Conservation (phyloP, 2,113 vertebrate genomes). For the Vombatus ursinus region DNA sequence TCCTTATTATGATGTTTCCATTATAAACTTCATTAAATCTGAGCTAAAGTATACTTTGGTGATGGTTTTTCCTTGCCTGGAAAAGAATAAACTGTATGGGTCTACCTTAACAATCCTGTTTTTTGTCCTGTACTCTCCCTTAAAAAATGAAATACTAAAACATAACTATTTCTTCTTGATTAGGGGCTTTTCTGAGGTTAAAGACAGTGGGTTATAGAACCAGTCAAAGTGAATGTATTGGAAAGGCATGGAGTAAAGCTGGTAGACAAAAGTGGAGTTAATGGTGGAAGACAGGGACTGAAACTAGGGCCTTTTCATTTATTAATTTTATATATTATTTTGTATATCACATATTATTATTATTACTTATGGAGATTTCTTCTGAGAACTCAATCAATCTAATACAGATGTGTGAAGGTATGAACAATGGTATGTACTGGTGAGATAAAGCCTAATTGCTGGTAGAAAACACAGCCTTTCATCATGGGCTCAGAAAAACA, state of each 20-base stretch:
- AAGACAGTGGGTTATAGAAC: not conserved
- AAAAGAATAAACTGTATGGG: not conserved
- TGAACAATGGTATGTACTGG: not conserved
- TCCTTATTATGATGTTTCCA: not conserved
- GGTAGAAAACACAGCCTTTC: not conserved
- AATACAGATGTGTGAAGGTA: not conserved
- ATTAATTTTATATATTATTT: too few species aligned
- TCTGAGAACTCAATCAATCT: constrained; percentile 27
- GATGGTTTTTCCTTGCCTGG: not conserved
- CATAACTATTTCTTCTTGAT: not conserved
- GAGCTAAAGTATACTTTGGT: constrained; percentile 2
- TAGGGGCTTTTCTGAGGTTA: not conserved
- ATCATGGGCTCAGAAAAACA: constrained; percentile 15
- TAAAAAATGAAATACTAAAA: not conserved
- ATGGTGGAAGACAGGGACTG: not conserved
- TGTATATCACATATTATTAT: too few species aligned
- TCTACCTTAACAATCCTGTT: not conserved
- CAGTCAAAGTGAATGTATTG: not conserved
- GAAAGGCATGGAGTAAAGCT: not conserved
- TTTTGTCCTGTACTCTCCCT: not conserved
- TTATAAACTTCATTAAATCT: not conserved
- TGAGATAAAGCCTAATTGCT: too few species aligned
- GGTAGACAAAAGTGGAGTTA: not conserved
- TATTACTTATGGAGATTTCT: constrained; percentile 2
- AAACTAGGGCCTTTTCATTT: not conserved